Evolutionary conservation across 2,797 vertebrate genomes (phyloP).

Genomic region (Onychomys torridus): DNA sequence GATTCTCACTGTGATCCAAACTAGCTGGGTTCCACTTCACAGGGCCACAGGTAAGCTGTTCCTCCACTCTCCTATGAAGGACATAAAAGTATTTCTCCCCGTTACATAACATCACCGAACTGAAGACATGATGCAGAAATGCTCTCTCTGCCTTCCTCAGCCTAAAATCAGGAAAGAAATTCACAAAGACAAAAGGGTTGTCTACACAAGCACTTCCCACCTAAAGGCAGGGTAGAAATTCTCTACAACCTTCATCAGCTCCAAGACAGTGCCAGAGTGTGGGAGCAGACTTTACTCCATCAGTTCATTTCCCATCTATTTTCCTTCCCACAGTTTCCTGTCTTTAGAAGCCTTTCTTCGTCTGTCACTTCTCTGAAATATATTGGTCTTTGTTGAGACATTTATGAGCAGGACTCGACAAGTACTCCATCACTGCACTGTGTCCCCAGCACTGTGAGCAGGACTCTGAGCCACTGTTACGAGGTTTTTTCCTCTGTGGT

Average conservation of each 20-base stretch:
- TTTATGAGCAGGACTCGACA: not conserved
- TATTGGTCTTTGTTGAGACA: not conserved
- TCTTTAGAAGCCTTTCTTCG: not conserved
- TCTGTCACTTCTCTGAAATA: not conserved
- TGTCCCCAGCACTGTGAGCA: not conserved
- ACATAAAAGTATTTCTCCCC: not conserved
- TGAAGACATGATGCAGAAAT: not conserved
- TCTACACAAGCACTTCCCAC: not conserved
- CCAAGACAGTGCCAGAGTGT: not conserved
- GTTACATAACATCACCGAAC: not conserved
- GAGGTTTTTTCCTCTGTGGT: not conserved
- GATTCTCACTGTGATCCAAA: conserved; percentile 28
- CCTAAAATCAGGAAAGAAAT: not conserved
- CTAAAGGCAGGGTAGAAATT: not conserved
- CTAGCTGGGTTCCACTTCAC: not conserved
- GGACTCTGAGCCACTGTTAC: not conserved
- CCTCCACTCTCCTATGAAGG: not conserved
- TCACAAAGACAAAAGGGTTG: conserved; percentile 7
- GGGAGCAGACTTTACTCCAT: not conserved
- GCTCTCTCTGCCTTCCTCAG: not conserved
- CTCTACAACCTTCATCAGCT: not conserved
- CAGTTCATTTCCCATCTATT: not conserved
- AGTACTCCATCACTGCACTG: not conserved
- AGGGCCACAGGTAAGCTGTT: conserved; percentile 51
- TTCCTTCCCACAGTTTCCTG: not conserved